Percentiles rank a stretch among this genome's conserved stretches.
phyloP scores from a whole-genome alignment of 1,140 invertebrate species.

The Helicoverpa zea region DNA sequence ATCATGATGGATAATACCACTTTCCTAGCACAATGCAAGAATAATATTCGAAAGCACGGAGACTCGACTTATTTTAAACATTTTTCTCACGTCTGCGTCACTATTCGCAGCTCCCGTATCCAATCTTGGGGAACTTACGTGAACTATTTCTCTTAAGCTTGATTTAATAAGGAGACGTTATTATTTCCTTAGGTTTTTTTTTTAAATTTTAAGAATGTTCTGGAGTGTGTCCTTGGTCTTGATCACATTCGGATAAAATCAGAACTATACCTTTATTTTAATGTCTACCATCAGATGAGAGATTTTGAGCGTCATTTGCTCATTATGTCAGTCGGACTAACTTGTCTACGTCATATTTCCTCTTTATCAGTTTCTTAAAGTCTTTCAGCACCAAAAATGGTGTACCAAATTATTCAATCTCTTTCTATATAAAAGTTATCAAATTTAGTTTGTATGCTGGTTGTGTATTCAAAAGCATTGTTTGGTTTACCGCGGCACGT shows the following conservation, averaged over 20 bases:
- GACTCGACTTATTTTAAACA: background rate
- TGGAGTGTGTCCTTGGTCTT: background rate
- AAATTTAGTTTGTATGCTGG: slow-evolving; percentile 15
- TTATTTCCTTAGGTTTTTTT: slow-evolving; percentile 8
- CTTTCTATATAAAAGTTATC: background rate
- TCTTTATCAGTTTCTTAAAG: no score
- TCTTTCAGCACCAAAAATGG: background rate
- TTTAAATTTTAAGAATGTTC: background rate
- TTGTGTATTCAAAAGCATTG: slow-evolving; percentile 25
- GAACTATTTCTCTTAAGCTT: slow-evolving; percentile 26
- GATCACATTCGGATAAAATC: no score
- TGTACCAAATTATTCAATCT: background rate
- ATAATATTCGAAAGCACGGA: slow-evolving; percentile 4
- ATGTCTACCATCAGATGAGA: no score
- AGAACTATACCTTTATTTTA: no score
- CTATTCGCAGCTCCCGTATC: slow-evolving; percentile 6
- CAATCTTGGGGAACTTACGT: slow-evolving; percentile 9
- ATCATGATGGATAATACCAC: slow-evolving; percentile 8
- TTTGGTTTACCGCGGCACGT: slow-evolving; percentile 21
- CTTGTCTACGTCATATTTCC: no score
- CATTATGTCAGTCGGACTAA: no score
- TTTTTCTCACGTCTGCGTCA: slow-evolving; percentile 11
- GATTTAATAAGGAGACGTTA: slow-evolving; percentile 26
- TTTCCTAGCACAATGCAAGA: background rate
- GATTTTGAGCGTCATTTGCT: no score